Conservation (phyloP, 2,888 invertebrate species). For the Drosophila siamana region DNA sequence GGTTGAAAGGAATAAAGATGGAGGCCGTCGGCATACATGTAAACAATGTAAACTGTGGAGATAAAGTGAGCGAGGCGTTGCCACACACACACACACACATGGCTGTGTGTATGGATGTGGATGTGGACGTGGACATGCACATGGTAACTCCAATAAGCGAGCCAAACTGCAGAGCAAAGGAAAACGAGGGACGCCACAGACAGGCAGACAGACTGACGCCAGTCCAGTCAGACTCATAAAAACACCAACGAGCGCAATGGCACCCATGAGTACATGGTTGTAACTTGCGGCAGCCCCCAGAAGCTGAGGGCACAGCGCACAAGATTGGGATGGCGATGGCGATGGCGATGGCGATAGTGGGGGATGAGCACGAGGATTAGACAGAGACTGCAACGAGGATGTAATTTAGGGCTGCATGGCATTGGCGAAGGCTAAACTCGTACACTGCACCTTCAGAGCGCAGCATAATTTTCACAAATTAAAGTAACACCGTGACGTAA, state of each 20-base stretch:
- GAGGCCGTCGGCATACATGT: slow-evolving; percentile 60
- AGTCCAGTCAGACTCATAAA: slow-evolving; percentile 68
- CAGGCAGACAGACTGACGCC: neutral
- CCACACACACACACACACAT: neutral
- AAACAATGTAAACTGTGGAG: slow-evolving; percentile 58
- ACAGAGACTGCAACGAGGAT: neutral
- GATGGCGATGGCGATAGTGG: neutral
- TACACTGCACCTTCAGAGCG: neutral
- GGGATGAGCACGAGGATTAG: neutral
- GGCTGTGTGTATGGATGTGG: neutral
- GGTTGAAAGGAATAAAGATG: slow-evolving; percentile 4
- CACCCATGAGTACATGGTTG: slow-evolving; percentile 50
- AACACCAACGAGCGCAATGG: slow-evolving; percentile 78
- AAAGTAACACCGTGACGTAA: neutral
- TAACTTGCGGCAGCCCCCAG: slow-evolving; percentile 1
- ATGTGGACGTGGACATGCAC: neutral
- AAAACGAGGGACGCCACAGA: neutral
- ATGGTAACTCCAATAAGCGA: slow-evolving; percentile 1
- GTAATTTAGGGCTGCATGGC: slow-evolving; percentile 1
- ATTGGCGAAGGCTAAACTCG: neutral
- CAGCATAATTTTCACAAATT: neutral
- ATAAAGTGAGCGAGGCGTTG: slow-evolving; percentile 17
- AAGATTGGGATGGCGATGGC: neutral
- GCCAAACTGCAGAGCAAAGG: neutral
- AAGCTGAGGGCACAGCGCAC: neutral